A percentile compares a stretch with the other conserved stretches of the same genome.
Evolutionary conservation across 2,888 invertebrate species (phyloP).

Genomic region (Acrocera orbiculus): DNA sequence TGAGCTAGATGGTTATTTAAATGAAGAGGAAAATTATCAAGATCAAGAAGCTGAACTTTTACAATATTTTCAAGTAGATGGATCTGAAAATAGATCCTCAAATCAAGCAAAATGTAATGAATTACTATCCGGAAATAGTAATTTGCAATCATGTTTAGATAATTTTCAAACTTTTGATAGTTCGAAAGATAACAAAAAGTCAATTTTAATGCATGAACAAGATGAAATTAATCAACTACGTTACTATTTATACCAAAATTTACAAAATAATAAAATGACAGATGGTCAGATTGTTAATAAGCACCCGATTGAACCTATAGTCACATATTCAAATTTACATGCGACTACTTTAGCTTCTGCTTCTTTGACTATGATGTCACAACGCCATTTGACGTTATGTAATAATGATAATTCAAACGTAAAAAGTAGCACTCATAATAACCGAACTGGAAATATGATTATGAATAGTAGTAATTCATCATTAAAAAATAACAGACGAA

Average conservation of each 20-base stretch:
- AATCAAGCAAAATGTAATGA: slow-evolving; percentile 25
- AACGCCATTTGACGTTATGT: slow-evolving; percentile 13
- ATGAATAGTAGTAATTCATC: slow-evolving; percentile 1
- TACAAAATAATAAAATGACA: slow-evolving; percentile 10
- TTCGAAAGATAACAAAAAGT: slow-evolving; percentile 8
- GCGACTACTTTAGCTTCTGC: slow-evolving; percentile 29
- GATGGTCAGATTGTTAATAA: slow-evolving; percentile 1
- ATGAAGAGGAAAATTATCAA: slow-evolving; percentile 55
- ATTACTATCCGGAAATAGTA: slow-evolving; percentile 1
- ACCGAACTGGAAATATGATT: background rate
- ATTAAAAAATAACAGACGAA: slow-evolving; percentile 19
- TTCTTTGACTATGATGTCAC: slow-evolving; percentile 30
- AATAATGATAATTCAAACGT: slow-evolving; percentile 5
- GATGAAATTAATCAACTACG: slow-evolving; percentile 58
- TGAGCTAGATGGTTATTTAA: slow-evolving; percentile 63
- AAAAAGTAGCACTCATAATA: too few relatives aligned
- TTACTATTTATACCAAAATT: slow-evolving; percentile 25
- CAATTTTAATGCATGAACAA: slow-evolving; percentile 21
- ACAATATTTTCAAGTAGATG: slow-evolving; percentile 52
- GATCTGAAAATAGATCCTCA: too few relatives aligned
- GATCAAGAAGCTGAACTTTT: slow-evolving; percentile 71
- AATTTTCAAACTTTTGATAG: slow-evolving; percentile 10
- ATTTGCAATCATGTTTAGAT: slow-evolving; percentile 8
- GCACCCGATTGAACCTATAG: slow-evolving; percentile 12
- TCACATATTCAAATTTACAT: slow-evolving; percentile 12